phyloP scores from a whole-genome alignment of 2,888 invertebrate genomes.

The Eupithecia centaureata region DNA sequence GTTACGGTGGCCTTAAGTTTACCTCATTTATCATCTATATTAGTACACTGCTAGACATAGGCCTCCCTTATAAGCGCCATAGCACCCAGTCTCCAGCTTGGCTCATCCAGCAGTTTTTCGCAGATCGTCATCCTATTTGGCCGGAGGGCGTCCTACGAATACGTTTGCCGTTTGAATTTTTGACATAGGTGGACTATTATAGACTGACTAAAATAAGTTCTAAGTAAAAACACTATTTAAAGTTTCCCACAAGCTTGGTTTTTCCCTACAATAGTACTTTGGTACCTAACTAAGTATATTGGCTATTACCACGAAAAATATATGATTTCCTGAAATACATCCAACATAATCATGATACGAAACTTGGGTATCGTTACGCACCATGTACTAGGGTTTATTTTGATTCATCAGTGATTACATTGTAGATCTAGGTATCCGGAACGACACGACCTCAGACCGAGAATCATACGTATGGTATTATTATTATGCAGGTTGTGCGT shows the following conservation, averaged over 20 bases:
- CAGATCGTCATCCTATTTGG: no score
- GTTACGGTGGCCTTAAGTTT: no score
- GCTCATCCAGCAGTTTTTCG: no score
- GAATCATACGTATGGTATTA: background rate
- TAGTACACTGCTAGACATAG: no score
- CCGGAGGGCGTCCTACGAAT: no score
- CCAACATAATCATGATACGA: background rate
- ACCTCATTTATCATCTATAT: background rate
- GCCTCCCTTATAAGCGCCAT: no score
- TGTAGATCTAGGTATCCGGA: background rate
- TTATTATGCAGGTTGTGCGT: no score
- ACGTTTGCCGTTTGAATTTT: no score
- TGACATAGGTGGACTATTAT: background rate
- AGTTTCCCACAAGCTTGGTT: background rate
- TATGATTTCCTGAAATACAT: background rate
- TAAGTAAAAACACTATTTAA: background rate
- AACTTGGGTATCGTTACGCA: constrained; percentile 5
- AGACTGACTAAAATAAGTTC: background rate
- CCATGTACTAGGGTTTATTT: background rate
- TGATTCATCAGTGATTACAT: background rate
- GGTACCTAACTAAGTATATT: background rate
- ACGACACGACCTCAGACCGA: background rate
- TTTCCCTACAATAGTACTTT: background rate
- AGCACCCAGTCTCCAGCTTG: no score
- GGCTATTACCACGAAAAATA: background rate